A percentile compares a stretch with the other conserved stretches of the same genome.
phyloP scores from a whole-genome alignment of 2,797 vertebrate genomes.

The Thunnus albacares region DNA sequence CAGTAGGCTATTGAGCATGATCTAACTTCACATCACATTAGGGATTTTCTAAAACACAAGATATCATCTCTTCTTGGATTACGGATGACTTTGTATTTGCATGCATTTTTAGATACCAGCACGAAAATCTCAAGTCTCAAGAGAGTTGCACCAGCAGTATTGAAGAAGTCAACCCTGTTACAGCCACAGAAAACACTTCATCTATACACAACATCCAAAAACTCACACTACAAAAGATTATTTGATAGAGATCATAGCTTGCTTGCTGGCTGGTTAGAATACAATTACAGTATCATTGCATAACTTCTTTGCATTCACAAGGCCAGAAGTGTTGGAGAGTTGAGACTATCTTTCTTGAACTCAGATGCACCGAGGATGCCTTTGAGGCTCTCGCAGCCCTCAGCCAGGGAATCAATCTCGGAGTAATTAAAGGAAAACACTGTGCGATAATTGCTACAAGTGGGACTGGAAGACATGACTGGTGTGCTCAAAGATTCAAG shows the following conservation, averaged over 20 bases:
- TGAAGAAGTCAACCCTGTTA: conserved; percentile 87
- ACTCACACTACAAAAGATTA: conserved; percentile 75
- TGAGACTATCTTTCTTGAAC: conserved; percentile 92
- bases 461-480: conserved; percentile 92
- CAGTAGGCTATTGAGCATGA: conserved; percentile 73
- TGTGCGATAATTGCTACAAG: conserved; percentile 90
- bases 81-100: conserved; percentile 86
- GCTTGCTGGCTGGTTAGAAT: conserved; percentile 74
- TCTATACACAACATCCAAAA: conserved; percentile 70
- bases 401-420: conserved; percentile 90
- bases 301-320: conserved; percentile 88
- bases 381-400: conserved; percentile 88
- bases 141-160: conserved; percentile 84
- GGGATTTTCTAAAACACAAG: conserved; percentile 83
- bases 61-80: conserved; percentile 87
- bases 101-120: conserved; percentile 91
- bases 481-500: conserved; percentile 93
- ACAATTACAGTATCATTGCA: conserved; percentile 71
- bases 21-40: conserved; percentile 88
- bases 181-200: conserved; percentile 72
- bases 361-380: conserved; percentile 83
- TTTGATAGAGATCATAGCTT: conserved; percentile 72
- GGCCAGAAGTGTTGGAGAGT: conserved; percentile 95
- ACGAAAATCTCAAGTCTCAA: conserved; percentile 79
- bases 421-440: conserved; percentile 94